Evolutionary conservation across 92 coral and sea anemone genomes (phyloP), one percentile per base, ranked within the genome.

Genomic region (Virgularia gustaviana): DNA sequence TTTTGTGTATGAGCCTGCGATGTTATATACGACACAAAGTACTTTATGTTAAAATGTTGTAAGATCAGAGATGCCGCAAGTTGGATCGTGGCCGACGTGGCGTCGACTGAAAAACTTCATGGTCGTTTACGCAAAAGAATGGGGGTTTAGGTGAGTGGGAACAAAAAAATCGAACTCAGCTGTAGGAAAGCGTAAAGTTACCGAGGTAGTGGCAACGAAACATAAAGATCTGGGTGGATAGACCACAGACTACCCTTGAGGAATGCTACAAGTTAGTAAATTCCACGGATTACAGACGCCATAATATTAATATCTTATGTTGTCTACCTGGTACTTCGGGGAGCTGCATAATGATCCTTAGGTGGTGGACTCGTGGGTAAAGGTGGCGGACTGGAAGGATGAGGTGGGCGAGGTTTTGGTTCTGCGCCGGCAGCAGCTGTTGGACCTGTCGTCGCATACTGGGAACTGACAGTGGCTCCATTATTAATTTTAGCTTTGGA

Each of bases 321-420:
- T 23, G 47, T 67, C n/a, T 80, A 89, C 96, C 87, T 89, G 19
- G 87, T 91, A 22, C 94, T 90, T 6, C 89, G 65, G 55, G 79
- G 88, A 66, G 92, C 72, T 18, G 72, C 49, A 28, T 82, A 84
- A 36, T 70, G 76, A 19, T 89, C 99, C 39, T 82, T 64, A 3
- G 99, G 99, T 3, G 99, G 99, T 44, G 97, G 97, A 19, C 78
- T 68, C 51, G 78, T 57, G 0, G 97, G 97, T 43, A 90, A 79
- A 10, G 97, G 97, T 25, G 99, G 96, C 9, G 90, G 89, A 20
- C 84, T 60, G 9, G 89, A 36, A 18, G 75, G 75, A 68, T 55
- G 37, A 8, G 18, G 31, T 19, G 28, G 51, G 18, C 75, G 75
- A 35, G 60, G 16, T 6, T 61, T 59, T 25, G 61, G 18, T 36